Conservation (phyloP, 1,140 invertebrate genomes). For the Halesus radiatus region DNA sequence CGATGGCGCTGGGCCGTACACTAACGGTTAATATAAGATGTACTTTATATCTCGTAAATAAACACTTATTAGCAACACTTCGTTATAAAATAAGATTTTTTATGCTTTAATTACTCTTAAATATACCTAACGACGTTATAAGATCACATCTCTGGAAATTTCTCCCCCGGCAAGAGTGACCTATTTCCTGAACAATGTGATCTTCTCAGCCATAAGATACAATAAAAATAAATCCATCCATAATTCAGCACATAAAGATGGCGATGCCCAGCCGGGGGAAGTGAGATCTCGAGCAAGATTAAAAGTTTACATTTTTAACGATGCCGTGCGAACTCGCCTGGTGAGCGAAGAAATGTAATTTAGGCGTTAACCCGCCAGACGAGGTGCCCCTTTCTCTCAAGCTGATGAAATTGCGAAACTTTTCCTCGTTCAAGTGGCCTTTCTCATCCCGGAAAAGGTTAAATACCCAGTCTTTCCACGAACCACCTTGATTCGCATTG, state of each 20-base stretch:
- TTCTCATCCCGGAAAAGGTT: neutral
- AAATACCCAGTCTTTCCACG: neutral
- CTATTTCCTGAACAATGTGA: neutral
- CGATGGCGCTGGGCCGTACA: too few species aligned
- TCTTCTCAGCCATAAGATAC: neutral
- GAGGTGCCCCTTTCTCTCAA: neutral
- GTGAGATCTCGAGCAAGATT: conserved; percentile 1
- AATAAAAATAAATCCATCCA: conserved; percentile 20
- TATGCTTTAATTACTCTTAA: too few species aligned
- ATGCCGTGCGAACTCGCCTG: conserved; percentile 2
- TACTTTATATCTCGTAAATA: too few species aligned
- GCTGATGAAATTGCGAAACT: conserved; percentile 2
- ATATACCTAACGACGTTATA: too few species aligned
- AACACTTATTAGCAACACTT: too few species aligned
- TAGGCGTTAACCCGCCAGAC: neutral
- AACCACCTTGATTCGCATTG: too few species aligned
- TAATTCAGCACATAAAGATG: conserved; percentile 19
- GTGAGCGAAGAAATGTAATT: conserved; percentile 13
- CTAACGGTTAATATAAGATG: too few species aligned
- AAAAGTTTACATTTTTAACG: conserved; percentile 33
- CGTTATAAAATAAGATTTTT: too few species aligned
- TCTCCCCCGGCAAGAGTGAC: neutral
- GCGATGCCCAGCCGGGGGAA: neutral
- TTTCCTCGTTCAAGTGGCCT: neutral
- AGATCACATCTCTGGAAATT: too few species aligned